Percentiles rank a stretch among this genome's conserved stretches.
phyloP scores from a whole-genome alignment of 2,797 vertebrate species.

The Anas flavirostris region DNA sequence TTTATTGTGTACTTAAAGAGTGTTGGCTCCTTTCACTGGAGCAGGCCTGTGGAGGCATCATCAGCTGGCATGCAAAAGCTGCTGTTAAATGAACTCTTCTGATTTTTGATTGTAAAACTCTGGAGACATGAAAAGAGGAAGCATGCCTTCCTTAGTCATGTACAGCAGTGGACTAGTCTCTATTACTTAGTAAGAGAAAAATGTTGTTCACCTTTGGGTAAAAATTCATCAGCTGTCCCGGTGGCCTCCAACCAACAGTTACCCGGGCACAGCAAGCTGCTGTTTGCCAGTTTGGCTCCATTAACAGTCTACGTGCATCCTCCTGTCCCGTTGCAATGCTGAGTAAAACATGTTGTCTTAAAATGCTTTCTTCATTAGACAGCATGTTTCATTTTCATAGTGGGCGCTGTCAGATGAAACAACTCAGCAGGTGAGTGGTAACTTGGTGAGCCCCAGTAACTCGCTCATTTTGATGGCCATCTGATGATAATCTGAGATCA shows the following conservation, averaged over 20 bases:
- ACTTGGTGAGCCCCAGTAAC: neutral
- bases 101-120: neutral
- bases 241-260: neutral
- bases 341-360: neutral
- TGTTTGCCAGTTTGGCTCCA: neutral
- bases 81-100: neutral
- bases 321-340: neutral
- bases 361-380: neutral
- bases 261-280: neutral
- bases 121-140: neutral
- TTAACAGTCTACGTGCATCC: neutral
- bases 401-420: neutral
- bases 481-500: slow-evolving; percentile 7
- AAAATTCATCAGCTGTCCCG: neutral
- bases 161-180: neutral
- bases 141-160: neutral
- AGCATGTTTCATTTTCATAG: neutral
- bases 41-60: neutral
- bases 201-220: neutral
- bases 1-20: neutral
- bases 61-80: neutral
- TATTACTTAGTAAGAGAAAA: neutral
- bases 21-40: neutral
- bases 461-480: neutral
- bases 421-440: neutral